Conservation (phyloP, 2,888 invertebrate species). For the Cantharis flavilabris region DNA sequence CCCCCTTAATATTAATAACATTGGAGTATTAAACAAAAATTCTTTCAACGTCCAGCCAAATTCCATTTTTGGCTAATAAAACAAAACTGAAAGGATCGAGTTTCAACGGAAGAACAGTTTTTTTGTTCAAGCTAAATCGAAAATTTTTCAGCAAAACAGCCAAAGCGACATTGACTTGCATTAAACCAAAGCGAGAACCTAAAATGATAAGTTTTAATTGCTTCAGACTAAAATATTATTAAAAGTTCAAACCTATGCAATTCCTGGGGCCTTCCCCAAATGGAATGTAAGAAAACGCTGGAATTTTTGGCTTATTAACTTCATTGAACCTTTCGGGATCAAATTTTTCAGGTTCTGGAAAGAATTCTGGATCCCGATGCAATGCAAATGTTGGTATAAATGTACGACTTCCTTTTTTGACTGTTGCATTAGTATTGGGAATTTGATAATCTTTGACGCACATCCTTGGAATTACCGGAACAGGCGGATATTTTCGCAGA, state of each 20-base stretch:
- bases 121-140: neutral
- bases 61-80: neutral
- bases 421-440: slow-evolving; percentile 36
- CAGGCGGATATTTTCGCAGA: slow-evolving; percentile 42
- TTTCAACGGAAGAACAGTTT: neutral
- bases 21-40: neutral
- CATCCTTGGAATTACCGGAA: slow-evolving; percentile 39
- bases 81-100: neutral
- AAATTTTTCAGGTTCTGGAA: slow-evolving; percentile 61
- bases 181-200: neutral
- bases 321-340: slow-evolving; percentile 64
- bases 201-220: neutral
- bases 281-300: neutral
- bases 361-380: slow-evolving; percentile 37
- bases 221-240: neutral
- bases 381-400: slow-evolving; percentile 39
- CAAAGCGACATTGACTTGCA: neutral
- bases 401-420: slow-evolving; percentile 38
- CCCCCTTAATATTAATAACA: neutral
- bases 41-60: neutral
- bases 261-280: neutral
- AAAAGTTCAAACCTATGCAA: neutral
- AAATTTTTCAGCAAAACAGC: neutral
- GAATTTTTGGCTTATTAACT: neutral
- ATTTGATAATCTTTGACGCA: slow-evolving; percentile 40